Evolutionary conservation across 2,888 invertebrate species (phyloP).

Genomic region (Euproctis similis): DNA sequence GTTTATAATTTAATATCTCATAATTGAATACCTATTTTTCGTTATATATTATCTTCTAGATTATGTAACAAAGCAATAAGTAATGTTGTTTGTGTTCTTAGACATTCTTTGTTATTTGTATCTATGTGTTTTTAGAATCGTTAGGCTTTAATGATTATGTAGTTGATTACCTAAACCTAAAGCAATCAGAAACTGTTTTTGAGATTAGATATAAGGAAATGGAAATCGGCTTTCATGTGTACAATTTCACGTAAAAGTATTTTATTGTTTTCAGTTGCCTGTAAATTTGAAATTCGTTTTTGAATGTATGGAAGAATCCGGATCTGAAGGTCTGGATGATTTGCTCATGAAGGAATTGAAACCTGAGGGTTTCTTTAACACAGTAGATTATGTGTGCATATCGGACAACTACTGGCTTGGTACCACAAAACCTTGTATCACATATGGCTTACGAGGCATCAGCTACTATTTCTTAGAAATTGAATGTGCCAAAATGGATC

Average conservation of each 20-base stretch:
- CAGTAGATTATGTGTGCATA: conserved; percentile 96
- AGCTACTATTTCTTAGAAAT: conserved; percentile 94
- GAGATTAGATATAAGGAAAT: too few species aligned
- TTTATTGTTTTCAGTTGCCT: conserved; percentile 69
- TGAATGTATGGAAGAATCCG: conserved; percentile 99
- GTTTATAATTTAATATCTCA: too few species aligned
- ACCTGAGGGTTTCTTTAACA: conserved; percentile 84
- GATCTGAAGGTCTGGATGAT: conserved; percentile 96
- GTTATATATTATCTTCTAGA: too few species aligned
- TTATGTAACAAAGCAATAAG: too few species aligned
- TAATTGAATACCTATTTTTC: too few species aligned
- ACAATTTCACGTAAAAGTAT: neutral
- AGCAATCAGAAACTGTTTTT: too few species aligned
- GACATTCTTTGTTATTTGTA: too few species aligned
- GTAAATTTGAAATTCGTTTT: conserved; percentile 92
- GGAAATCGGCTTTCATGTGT: too few species aligned
- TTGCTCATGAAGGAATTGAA: conserved; percentile 77
- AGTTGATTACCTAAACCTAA: too few species aligned
- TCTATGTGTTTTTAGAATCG: too few species aligned
- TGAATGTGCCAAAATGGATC: conserved; percentile 91
- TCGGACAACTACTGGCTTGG: conserved; percentile 99
- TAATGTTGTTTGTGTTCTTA: too few species aligned
- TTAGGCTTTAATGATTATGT: too few species aligned
- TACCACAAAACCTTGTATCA: conserved; percentile 96
- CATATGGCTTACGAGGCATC: conserved; percentile 95